These are phyloP conservation scores for Dorcus hopei DNA, from an alignment of 2,888 invertebrate species.

Conservation along the genomic window DNA sequence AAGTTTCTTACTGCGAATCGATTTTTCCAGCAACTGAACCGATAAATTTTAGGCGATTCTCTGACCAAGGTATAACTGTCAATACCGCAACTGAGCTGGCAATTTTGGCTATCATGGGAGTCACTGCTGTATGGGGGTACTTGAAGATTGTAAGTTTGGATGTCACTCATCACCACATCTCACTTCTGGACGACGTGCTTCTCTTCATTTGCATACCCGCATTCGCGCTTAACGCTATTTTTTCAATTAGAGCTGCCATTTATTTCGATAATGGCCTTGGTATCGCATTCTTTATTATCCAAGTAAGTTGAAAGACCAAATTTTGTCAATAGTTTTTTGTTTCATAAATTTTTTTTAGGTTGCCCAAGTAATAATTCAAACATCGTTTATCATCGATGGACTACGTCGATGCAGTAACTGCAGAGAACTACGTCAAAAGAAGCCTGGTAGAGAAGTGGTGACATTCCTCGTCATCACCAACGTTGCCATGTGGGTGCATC, in stretches of 20 bases:
- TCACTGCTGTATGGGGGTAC: conserved; percentile 59
- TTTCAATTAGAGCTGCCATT: conserved; percentile 41
- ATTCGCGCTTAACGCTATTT: conserved; percentile 67
- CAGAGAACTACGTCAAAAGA: conserved; percentile 59
- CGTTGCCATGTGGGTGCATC: conserved; percentile 73
- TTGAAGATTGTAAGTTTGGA: conserved; percentile 64
- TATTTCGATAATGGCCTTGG: conserved; percentile 46
- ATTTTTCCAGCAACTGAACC: neutral
- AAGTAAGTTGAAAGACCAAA: neutral
- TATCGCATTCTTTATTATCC: conserved; percentile 15
- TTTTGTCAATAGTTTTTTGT: conserved; percentile 4
- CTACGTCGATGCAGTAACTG: conserved; percentile 71
- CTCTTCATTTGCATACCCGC: conserved; percentile 70
- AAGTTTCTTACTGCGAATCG: conserved; percentile 22
- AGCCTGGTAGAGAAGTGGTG: conserved; percentile 72
- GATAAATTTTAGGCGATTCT: conserved; percentile 49
- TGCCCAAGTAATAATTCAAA: conserved; percentile 71
- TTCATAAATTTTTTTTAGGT: conserved; percentile 47
- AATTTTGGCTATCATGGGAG: conserved; percentile 57
- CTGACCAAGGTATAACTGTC: conserved; percentile 52
- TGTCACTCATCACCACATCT: conserved; percentile 62
- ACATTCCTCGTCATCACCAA: conserved; percentile 75
- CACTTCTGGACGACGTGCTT: conserved; percentile 66
- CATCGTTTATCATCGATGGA: conserved; percentile 69
- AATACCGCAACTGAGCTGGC: conserved; percentile 55